These are phyloP conservation scores for Panorpa germanica DNA, from an alignment of 2,888 invertebrate genomes.

Conservation along the genomic window DNA sequence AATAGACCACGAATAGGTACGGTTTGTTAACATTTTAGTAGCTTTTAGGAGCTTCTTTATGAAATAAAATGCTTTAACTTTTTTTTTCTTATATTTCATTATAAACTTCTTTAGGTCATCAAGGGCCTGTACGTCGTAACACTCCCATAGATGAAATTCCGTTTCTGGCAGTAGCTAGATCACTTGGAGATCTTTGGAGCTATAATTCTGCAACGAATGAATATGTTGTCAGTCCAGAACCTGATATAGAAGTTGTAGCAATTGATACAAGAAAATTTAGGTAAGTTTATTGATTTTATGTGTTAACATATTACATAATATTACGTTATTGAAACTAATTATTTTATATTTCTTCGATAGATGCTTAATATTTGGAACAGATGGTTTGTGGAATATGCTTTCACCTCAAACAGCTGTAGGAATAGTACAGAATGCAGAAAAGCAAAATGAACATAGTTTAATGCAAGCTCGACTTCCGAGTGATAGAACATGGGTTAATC, in stretches of 20 bases:
- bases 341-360: conserved; percentile 28
- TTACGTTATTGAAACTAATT: not conserved
- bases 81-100: conserved; percentile 3
- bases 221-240: conserved; percentile 95
- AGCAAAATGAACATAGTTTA: conserved; percentile 44
- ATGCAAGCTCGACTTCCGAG: conserved; percentile 12
- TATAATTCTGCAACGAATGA: conserved; percentile 79
- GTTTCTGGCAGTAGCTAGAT: conserved; percentile 89
- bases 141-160: conserved; percentile 89
- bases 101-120: conserved; percentile 17
- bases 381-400: conserved; percentile 94
- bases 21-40: conserved; percentile 7
- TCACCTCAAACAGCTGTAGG: conserved; percentile 66
- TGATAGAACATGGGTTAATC: conserved; percentile 74
- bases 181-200: conserved; percentile 94
- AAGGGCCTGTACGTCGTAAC: conserved; percentile 73
- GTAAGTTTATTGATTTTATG: conserved; percentile 18
- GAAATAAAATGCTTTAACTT: not conserved
- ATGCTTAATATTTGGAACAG: conserved; percentile 89
- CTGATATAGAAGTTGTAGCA: conserved; percentile 75
- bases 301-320: not conserved
- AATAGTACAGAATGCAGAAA: conserved; percentile 65
- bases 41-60: not conserved
- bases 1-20: conserved; percentile 66
- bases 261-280: conserved; percentile 57